These are phyloP conservation scores for Limnephilus auricula DNA, from an alignment of 2,888 invertebrate species.

Conservation along the genomic window DNA sequence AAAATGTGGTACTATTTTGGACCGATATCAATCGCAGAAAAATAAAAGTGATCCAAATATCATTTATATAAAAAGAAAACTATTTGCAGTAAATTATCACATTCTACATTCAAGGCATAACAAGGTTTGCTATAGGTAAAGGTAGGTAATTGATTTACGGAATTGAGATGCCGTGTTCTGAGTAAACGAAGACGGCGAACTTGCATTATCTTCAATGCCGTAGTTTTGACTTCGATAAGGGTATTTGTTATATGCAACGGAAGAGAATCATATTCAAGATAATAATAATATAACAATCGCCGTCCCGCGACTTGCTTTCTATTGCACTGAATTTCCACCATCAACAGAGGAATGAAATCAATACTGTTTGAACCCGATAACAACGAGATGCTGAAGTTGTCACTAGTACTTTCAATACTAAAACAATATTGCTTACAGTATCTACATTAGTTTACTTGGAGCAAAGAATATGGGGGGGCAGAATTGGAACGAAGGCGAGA, in stretches of 20 bases:
- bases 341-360: not conserved
- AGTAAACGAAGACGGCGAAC: not conserved
- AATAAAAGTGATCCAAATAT: too few relatives aligned
- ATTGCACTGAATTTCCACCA: not conserved
- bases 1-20: too few relatives aligned
- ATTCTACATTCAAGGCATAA: not conserved
- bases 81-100: not conserved
- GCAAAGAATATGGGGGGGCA: not conserved
- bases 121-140: not conserved
- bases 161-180: not conserved
- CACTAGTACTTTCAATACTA: not conserved
- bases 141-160: not conserved
- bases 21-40: too few relatives aligned
- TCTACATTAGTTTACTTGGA: not conserved
- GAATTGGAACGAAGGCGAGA: not conserved
- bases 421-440: not conserved
- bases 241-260: not conserved
- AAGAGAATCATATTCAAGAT: not conserved
- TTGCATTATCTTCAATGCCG: not conserved
- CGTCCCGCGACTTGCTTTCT: not conserved
- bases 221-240: not conserved
- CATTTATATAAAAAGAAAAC: not conserved
- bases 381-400: not conserved
- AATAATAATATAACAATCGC: not conserved
- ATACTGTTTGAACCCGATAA: not conserved